Conservation (phyloP, 2,888 invertebrate genomes). For the Subacronicta megacephala region DNA sequence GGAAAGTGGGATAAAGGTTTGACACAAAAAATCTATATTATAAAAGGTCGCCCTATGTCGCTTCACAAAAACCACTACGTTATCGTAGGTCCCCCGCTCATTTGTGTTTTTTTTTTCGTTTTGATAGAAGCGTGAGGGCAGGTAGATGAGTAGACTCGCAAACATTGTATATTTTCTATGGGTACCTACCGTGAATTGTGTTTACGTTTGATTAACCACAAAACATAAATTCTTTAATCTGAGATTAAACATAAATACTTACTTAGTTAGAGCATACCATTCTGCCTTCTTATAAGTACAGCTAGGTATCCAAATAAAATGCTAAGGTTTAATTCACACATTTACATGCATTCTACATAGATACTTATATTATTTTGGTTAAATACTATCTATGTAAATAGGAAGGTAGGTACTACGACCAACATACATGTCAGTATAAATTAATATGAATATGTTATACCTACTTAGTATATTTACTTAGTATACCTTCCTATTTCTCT, state of each 20-base stretch:
- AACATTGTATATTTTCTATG: slow-evolving; percentile 69
- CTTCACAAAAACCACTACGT: slow-evolving; percentile 83
- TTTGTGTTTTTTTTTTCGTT: slow-evolving; percentile 79
- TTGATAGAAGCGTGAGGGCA: slow-evolving; percentile 81
- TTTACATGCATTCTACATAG: too few species aligned
- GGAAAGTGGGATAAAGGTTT: slow-evolving; percentile 84
- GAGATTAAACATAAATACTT: not conserved
- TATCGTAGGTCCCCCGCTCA: slow-evolving; percentile 81
- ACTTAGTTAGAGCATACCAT: too few species aligned
- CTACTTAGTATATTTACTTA: too few species aligned
- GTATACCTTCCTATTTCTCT: too few species aligned
- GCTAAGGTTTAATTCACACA: too few species aligned
- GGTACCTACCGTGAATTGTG: slow-evolving; percentile 8
- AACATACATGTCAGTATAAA: too few species aligned
- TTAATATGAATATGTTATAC: too few species aligned
- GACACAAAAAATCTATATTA: slow-evolving; percentile 81
- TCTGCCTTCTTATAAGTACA: too few species aligned
- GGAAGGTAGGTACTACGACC: too few species aligned
- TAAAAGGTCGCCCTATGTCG: slow-evolving; percentile 85
- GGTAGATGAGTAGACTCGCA: slow-evolving; percentile 82
- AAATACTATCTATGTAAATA: too few species aligned
- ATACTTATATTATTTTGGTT: too few species aligned
- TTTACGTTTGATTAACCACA: slow-evolving; percentile 31
- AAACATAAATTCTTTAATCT: not conserved
- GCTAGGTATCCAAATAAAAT: too few species aligned